Percentiles rank a stretch among this genome's conserved stretches.
These are phyloP conservation scores for Thamnophis sirtalis DNA, from an alignment of 2,113 vertebrate species.

Conservation along the genomic window DNA sequence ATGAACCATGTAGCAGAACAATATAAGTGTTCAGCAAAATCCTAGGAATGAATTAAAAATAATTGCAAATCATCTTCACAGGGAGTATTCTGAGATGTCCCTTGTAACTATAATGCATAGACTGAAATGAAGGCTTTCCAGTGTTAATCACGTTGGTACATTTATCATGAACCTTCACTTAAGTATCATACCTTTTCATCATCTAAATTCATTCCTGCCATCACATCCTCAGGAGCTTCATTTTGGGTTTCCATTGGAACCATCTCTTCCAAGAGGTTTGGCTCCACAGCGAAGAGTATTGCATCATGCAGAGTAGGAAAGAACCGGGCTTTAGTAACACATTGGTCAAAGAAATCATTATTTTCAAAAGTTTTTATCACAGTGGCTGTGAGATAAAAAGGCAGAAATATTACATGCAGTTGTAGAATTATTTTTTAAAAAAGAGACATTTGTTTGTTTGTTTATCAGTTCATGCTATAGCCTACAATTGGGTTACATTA, in stretches of 20 bases:
- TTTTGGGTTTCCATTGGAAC: constrained; percentile 22
- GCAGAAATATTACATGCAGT: background rate
- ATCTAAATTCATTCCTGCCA: constrained; percentile 41
- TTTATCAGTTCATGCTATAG: background rate
- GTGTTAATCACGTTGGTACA: background rate
- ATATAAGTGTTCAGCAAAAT: background rate
- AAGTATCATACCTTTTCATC: constrained; percentile 51
- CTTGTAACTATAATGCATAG: background rate
- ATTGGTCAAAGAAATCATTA: constrained; percentile 57
- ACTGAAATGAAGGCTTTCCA: background rate
- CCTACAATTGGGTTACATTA: background rate
- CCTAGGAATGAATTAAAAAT: background rate
- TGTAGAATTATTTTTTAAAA: background rate
- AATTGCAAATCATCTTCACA: background rate
- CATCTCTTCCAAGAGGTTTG: constrained; percentile 17
- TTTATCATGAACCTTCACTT: background rate
- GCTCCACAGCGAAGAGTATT: constrained; percentile 53
- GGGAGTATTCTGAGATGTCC: background rate
- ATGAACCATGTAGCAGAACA: background rate
- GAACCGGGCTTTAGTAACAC: constrained; percentile 55
- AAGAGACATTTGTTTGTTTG: background rate
- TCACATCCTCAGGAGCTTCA: background rate
- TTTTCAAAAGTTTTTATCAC: constrained; percentile 57
- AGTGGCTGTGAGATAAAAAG: constrained; percentile 47
- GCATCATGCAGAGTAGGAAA: constrained; percentile 61